Evolutionary conservation across 2,113 vertebrate species (phyloP), one percentile per base, ranked within the genome.

Genomic region (Mastomys coucha): DNA sequence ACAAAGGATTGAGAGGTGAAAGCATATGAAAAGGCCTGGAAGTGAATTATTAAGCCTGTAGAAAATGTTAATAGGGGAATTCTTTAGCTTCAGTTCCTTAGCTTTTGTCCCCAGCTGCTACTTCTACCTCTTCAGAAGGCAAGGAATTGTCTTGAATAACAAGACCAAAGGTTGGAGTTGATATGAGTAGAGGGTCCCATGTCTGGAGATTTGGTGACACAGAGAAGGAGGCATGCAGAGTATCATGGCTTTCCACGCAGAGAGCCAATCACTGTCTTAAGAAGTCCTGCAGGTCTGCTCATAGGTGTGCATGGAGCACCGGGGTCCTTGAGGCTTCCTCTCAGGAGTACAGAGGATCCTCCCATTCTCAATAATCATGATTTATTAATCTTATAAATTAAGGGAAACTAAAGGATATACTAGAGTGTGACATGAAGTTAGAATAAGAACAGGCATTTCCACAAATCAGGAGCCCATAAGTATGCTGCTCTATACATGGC

Each of bases 1-100:
- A 95, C 91, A 96, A 91, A 86, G 73, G 45, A 63, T 80, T 95
- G 75, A 45, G 63, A 93, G 87, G 90, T 53, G 56, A 94, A 91
- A 58, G 53, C 24, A 16, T 76, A 85, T 94, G 67, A 77, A 95
- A 92, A 88, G 53, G 36, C 97, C 56, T 87, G n/a, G 49, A 97
- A 89, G 88, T 94, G 36, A 91, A 12, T 70, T 86, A 82, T 76
- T 93, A 84, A 91, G 16, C 49, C 75, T 86, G 17, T 60, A 92
- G 91, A 92, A 96, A 80, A 58, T 63, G 70, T 65, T 88, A 91
- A 73, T 93, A 56, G 78, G 75, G 12, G 28, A 78, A 91, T 95
- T 95, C 56, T 89, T 96, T 58, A 92, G 87, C 78, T 88, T 91
- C 60, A 65, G 6, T 65, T 26, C 63, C 63, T 26, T 65, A 65